Evolutionary conservation across 2,797 vertebrate genomes (phyloP), one percentile per base, ranked within the genome.

Genomic region (Petrocephalus sullivani): DNA sequence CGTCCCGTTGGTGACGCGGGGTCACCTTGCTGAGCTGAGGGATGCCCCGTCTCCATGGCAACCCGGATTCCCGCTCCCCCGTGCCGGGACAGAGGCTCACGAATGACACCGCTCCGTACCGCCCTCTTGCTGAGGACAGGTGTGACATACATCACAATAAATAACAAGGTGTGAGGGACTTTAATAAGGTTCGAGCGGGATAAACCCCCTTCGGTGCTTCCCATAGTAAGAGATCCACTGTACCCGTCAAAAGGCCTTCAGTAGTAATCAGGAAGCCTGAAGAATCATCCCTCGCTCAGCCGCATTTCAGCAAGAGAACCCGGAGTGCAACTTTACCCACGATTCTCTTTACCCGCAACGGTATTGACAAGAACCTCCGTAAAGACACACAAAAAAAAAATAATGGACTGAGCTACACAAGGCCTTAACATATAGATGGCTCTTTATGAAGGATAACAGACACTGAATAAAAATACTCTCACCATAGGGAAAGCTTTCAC

Each of bases 401-500:
- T 37, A 64, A 67, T 12, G 83, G 87, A 86, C 49, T 33, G 71
- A 53, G 64, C 88, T 83, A 88, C 7, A 82, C 54, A 28, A 88
- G 37, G 71, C 78, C n/a, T 88, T 46, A 87, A 91, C 90, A 64
- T 92, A 56, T 21, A 61, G 54, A 91, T 92, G 94, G 91, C 90
- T 94, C 92, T 93, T 91, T 90, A 92, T 91, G 82, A 90, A 93
- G 92, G 46, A 92, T 90, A 92, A 91, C 89, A 91, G 93, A 93
- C 91, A 87, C 91, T 90, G 91, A 94, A 93, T 93, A 93, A 93
- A 92, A 93, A 93, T 84, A 91, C 94, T 95, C 94, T 94, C 93
- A 90, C 94, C 94, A 95, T 92, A 93, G 93, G 95, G 94, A 95
- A 92, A 96, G 93, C 89, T 93, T 94, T 94, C 92, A 94, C 93